Percentiles rank a stretch among this genome's conserved stretches.
These are phyloP conservation scores for Orchesella cincta DNA, from an alignment of 1,140 invertebrate genomes.

Conservation along the genomic window DNA sequence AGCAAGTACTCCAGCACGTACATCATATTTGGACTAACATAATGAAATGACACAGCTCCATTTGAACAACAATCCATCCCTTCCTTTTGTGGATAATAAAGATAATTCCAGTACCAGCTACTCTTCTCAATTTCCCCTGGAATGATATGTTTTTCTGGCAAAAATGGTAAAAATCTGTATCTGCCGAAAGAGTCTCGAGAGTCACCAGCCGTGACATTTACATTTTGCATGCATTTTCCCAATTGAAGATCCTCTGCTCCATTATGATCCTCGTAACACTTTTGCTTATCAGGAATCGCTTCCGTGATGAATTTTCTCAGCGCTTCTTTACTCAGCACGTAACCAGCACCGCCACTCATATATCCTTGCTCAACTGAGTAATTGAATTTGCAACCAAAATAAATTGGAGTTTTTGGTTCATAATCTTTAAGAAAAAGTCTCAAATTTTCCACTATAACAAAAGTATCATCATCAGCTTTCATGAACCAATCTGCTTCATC, in stretches of 20 bases:
- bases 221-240: conserved; percentile 55
- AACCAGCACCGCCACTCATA: conserved; percentile 38
- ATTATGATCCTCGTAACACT: conserved; percentile 54
- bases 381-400: conserved; percentile 52
- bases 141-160: conserved; percentile 84
- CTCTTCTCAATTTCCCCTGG: conserved; percentile 80
- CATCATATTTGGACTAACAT: neutral
- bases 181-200: conserved; percentile 78
- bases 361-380: neutral
- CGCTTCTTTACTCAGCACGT: conserved; percentile 52
- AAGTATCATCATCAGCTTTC: conserved; percentile 63
- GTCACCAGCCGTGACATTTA: conserved; percentile 78
- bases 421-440: conserved; percentile 52
- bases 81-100: conserved; percentile 81
- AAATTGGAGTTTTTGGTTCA: conserved; percentile 45
- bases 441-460: conserved; percentile 56
- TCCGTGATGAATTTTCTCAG: conserved; percentile 48
- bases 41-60: neutral
- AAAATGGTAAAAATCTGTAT: conserved; percentile 89
- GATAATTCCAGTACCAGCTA: conserved; percentile 95
- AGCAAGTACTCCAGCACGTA: neutral
- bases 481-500: conserved; percentile 90
- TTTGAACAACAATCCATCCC: neutral
- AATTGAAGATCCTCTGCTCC: conserved; percentile 60
- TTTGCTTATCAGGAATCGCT: conserved; percentile 52